These are phyloP conservation scores for Umimayanthus chanpuru DNA, from an alignment of 92 coral and sea anemone genomes.

Conservation along the genomic window DNA sequence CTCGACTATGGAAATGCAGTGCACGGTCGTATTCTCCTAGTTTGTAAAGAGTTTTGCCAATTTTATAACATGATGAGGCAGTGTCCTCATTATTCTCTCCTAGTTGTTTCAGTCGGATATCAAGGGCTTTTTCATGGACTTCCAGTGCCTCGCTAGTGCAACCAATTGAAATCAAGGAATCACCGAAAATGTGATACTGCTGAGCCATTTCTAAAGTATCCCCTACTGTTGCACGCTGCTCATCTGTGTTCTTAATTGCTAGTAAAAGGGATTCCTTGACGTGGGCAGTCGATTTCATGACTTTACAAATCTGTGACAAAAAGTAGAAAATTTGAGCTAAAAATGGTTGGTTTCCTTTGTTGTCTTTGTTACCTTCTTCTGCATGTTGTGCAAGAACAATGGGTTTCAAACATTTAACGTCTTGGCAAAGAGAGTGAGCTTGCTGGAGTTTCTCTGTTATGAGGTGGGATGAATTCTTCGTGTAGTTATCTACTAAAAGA, in stretches of 20 bases:
- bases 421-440: not conserved
- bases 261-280: not conserved
- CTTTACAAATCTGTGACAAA: not conserved
- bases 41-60: too few species aligned
- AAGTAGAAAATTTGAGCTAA: not conserved
- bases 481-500: not conserved
- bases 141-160: too few species aligned
- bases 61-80: slow-evolving; percentile 9
- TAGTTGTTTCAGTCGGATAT: too few species aligned
- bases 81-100: too few species aligned
- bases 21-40: not conserved
- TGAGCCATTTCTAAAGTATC: not conserved
- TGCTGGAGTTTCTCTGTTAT: not conserved
- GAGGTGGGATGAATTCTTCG: not conserved
- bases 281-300: not conserved
- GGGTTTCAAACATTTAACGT: not conserved
- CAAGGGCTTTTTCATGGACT: too few species aligned
- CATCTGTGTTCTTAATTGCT: not conserved
- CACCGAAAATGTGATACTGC: not conserved
- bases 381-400: not conserved
- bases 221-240: not conserved
- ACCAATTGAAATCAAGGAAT: not conserved
- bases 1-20: not conserved
- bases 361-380: not conserved
- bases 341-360: not conserved